These are phyloP conservation scores for Pseudochirops cupreus DNA, from an alignment of 2,797 vertebrate genomes.

Conservation along the genomic window DNA sequence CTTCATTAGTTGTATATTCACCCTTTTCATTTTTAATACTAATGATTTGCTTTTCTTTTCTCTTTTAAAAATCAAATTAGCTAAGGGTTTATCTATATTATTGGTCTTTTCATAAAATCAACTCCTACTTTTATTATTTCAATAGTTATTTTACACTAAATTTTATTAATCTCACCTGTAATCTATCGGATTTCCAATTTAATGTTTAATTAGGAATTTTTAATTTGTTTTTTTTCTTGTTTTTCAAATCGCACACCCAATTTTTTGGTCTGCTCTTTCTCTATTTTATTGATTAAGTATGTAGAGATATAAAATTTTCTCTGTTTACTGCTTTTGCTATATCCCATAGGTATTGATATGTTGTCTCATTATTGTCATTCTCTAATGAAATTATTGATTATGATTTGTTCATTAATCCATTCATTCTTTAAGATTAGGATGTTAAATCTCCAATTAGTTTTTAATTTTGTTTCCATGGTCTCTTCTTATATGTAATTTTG, in stretches of 20 bases:
- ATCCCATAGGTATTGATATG: neutral
- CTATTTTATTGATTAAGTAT: neutral
- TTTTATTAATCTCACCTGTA: neutral
- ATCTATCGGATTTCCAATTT: neutral
- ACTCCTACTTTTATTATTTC: too few relatives aligned
- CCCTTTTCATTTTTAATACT: too few relatives aligned
- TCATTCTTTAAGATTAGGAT: neutral
- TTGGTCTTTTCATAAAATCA: too few relatives aligned
- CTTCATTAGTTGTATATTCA: too few relatives aligned
- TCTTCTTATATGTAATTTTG: neutral
- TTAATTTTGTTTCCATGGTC: neutral
- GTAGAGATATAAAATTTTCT: neutral
- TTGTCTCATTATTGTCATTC: neutral
- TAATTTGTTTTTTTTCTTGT: neutral
- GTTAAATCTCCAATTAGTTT: neutral
- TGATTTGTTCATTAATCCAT: neutral
- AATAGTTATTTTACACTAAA: too few relatives aligned
- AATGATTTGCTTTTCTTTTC: too few relatives aligned
- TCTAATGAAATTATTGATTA: neutral
- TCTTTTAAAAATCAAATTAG: too few relatives aligned
- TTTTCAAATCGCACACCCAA: neutral
- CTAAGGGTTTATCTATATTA: too few relatives aligned
- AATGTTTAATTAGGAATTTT: neutral
- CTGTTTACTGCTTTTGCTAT: neutral
- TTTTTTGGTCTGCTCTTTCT: neutral